Percentiles rank a stretch among this genome's conserved stretches.
phyloP scores from a whole-genome alignment of 2,888 invertebrate genomes.

The Exephanes ischioxanthus region DNA sequence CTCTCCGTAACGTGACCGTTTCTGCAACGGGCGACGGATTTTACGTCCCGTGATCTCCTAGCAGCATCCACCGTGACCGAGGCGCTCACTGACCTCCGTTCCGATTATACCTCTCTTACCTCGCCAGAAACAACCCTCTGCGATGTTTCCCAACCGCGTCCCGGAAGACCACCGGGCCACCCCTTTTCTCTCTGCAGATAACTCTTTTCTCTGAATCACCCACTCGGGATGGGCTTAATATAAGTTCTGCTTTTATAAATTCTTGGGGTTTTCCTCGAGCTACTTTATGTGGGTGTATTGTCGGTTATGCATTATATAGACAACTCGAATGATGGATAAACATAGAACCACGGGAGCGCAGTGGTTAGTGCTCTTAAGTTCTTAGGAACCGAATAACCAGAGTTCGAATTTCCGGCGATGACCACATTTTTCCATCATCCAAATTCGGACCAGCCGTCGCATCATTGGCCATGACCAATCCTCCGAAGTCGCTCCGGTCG shows the following conservation, averaged over 20 bases:
- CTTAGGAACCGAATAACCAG: no score
- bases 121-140: slow-evolving; percentile 44
- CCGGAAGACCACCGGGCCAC: slow-evolving; percentile 65
- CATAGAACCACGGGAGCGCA: no score
- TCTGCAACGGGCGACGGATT: slow-evolving; percentile 76
- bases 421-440: no score
- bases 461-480: no score
- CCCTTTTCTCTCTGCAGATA: slow-evolving; percentile 61
- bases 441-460: no score
- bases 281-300: not conserved
- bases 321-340: no score
- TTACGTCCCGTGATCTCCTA: slow-evolving; percentile 75
- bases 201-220: slow-evolving; percentile 50
- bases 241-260: slow-evolving; percentile 37
- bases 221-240: not conserved
- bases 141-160: slow-evolving; percentile 25
- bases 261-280: not conserved
- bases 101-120: slow-evolving; percentile 53
- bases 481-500: no score
- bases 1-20: slow-evolving; percentile 76
- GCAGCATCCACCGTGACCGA: slow-evolving; percentile 72
- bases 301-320: no score
- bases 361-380: no score
- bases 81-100: slow-evolving; percentile 60
- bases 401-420: no score